These are phyloP conservation scores for Agelastica alni DNA, from an alignment of 2,888 invertebrate species.

Conservation along the genomic window DNA sequence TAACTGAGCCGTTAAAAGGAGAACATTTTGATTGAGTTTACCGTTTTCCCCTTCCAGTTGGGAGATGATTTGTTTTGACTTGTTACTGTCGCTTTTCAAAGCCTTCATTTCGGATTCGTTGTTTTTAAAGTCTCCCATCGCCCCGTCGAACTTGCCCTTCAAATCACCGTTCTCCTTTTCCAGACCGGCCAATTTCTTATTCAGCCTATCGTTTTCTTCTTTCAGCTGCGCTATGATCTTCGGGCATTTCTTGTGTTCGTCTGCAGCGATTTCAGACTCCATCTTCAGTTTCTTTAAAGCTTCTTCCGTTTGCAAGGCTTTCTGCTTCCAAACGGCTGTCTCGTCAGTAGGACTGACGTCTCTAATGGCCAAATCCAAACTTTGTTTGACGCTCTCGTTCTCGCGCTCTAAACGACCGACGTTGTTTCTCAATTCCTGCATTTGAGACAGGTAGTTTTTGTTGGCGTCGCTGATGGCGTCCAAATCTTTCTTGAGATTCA, in stretches of 20 bases:
- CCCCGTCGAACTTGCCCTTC: conserved; percentile 29
- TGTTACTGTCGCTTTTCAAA: conserved; percentile 34
- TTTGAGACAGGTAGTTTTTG: conserved; percentile 9
- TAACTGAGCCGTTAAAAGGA: conserved; percentile 26
- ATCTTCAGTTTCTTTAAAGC: conserved; percentile 34
- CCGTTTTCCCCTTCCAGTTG: conserved; percentile 38
- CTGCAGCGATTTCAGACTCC: background rate
- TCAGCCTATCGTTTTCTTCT: conserved; percentile 26
- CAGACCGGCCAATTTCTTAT: conserved; percentile 16
- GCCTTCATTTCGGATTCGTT: conserved; percentile 28
- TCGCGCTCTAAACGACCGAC: conserved; percentile 27
- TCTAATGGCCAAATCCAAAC: conserved; percentile 22
- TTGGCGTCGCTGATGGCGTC: conserved; percentile 23
- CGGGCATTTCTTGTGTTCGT: conserved; percentile 21
- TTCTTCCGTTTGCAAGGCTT: conserved; percentile 27
- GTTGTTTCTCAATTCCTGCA: conserved; percentile 23
- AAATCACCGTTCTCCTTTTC: conserved; percentile 28
- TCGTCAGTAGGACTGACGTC: conserved; percentile 19
- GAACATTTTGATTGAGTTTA: conserved; percentile 38
- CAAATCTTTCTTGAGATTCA: conserved; percentile 38
- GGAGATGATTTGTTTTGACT: conserved; percentile 32
- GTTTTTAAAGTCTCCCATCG: conserved; percentile 35
- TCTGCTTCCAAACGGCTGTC: conserved; percentile 16
- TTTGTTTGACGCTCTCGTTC: conserved; percentile 25
- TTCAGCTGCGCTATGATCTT: conserved; percentile 10